Base-by-base conservation (phyloP, 2,888 invertebrate genomes). In the Lordiphosa fenestrarum region DNA sequence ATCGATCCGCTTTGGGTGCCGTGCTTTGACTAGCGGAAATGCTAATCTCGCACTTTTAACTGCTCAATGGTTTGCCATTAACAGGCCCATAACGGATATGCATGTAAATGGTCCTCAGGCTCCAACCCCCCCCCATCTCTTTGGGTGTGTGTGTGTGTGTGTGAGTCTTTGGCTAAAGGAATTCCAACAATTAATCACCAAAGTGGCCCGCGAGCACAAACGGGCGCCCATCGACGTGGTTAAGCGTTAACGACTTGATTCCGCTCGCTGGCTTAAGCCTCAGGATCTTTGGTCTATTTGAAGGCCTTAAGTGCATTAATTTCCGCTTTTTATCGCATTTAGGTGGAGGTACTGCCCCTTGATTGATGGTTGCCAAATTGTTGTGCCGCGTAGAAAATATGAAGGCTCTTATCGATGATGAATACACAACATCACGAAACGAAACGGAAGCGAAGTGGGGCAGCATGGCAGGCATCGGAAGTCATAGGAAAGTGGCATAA, bases 101-200 rank as follows among this genome's bases (percentile, higher is more conserved):
- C 41, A 54, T 58, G 48, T 58, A 56, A 44, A 44, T 44, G 33
- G 44, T 25, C 44, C 53, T 41, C 51, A 13, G 21, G 7, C 37
- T 12, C 21, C 35, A 36, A 5, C 15, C 42, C 37, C 35, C 12
- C 15, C 36, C 21, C 49, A 35, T 53, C 25, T 38, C 7, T 58
- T 42, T 44, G 35, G 37, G 25, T 36, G 19, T 41, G 33, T 6
- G 25, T 12, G 25, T 60, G 60, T 47, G 68, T 61, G 65, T 71
- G 65, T 21, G 35, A 19, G 19, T 21, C 23, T 25, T 37, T 36
- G 36, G 36, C 63, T 56, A 58, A 58, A 59, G 75, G 68, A 75
- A 74, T 81, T 71, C 69, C 67, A 61, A 69, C 80, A 86, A 86
- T 86, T 86, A 86, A 86, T 85, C 85, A 86, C 71, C 53, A 52